Percentiles rank a stretch among this genome's conserved stretches.
Evolutionary conservation across 2,797 vertebrate genomes (phyloP).

Genomic region (Philypnodon macrostomus): DNA sequence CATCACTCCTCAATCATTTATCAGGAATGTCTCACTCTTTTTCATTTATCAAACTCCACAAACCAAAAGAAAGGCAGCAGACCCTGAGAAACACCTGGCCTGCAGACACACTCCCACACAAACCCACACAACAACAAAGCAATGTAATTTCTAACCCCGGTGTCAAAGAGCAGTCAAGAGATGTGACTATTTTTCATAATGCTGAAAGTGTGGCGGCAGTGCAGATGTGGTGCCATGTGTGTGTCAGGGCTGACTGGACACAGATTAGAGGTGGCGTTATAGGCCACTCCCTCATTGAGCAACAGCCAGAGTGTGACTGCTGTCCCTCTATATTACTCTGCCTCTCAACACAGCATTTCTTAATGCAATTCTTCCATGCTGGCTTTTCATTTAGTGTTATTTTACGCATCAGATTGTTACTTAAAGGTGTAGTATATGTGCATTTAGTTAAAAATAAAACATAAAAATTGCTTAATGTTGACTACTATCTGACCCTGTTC

Average conservation of each 20-base stretch:
- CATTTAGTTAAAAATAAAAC: no score
- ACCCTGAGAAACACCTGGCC: slow-evolving; percentile 70
- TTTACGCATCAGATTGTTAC: no score
- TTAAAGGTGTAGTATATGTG: no score
- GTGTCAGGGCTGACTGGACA: slow-evolving; percentile 71
- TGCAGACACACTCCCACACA: slow-evolving; percentile 41
- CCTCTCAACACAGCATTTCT: no score
- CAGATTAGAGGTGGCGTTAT: slow-evolving; percentile 71
- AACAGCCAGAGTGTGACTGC: slow-evolving; percentile 73
- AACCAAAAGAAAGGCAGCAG: slow-evolving; percentile 67
- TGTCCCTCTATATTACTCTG: slow-evolving; percentile 63
- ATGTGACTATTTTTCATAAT: slow-evolving; percentile 70
- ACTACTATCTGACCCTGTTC: no score
- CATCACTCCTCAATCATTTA: slow-evolving; percentile 68
- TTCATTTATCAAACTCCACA: slow-evolving; percentile 66
- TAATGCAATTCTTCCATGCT: neutral
- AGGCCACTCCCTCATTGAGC: slow-evolving; percentile 71
- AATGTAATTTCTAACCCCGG: slow-evolving; percentile 59
- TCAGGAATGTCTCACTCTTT: slow-evolving; percentile 43
- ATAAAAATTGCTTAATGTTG: no score
- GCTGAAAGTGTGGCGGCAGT: slow-evolving; percentile 43
- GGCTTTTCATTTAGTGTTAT: neutral
- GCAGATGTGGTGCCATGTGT: slow-evolving; percentile 21
- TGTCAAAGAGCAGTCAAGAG: slow-evolving; percentile 65
- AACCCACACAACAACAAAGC: slow-evolving; percentile 47